A percentile compares a stretch with the other conserved stretches of the same genome.
Conservation (phyloP, 2,888 invertebrate species). For the Aplocera efformata region DNA sequence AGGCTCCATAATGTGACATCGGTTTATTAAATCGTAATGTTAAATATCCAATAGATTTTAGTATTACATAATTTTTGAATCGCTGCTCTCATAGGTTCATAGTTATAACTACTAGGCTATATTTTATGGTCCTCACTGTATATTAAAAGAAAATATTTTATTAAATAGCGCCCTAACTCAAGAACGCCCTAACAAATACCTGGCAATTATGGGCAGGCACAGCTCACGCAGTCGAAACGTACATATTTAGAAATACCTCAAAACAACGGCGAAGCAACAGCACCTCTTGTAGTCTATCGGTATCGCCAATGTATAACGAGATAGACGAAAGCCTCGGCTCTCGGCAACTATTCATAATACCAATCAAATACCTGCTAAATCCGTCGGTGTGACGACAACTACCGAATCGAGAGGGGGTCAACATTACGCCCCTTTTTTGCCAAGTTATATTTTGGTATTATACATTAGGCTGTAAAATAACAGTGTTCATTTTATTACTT, state of each 20-base stretch:
- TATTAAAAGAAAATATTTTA: conserved; percentile 1
- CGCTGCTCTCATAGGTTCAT: too few species aligned
- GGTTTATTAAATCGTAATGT: conserved; percentile 1
- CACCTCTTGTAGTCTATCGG: conserved; percentile 44
- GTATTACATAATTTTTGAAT: too few species aligned
- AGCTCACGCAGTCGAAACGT: conserved; percentile 57
- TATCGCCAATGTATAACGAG: conserved; percentile 36
- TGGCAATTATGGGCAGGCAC: conserved; percentile 55
- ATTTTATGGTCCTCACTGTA: conserved; percentile 1
- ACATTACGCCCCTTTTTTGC: conserved; percentile 68
- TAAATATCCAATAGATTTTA: too few species aligned
- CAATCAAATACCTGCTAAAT: conserved; percentile 78
- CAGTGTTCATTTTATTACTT: conserved; percentile 76
- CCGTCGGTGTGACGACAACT: conserved; percentile 78
- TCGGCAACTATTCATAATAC: conserved; percentile 70
- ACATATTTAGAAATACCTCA: conserved; percentile 66
- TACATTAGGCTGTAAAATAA: conserved; percentile 77
- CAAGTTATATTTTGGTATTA: conserved; percentile 75
- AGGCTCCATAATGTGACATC: conserved; percentile 42
- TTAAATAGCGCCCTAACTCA: conserved; percentile 24
- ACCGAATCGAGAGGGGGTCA: conserved; percentile 68
- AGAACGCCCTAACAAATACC: conserved; percentile 70
- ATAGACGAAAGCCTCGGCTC: conserved; percentile 38
- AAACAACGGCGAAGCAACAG: conserved; percentile 59
- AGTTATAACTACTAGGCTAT: neutral